Evolutionary conservation across 53 echinoderm and acorn worm species (phyloP).

Genomic region (Paracentrotus lividus): DNA sequence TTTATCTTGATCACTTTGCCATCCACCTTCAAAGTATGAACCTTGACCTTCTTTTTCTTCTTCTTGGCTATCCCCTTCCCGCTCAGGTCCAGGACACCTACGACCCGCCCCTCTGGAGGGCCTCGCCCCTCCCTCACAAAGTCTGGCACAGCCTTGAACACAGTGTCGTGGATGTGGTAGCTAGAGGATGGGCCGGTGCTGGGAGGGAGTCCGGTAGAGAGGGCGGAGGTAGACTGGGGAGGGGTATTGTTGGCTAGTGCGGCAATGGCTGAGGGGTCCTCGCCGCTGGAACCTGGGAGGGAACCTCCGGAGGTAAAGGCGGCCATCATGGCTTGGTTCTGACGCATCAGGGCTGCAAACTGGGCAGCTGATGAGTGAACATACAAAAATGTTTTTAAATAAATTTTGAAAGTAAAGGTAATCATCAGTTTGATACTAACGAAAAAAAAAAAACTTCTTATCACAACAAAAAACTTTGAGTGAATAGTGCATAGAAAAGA

Average conservation of each 20-base stretch:
- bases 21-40: conserved; percentile 67
- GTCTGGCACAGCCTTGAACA: conserved; percentile 68
- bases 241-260: conserved; percentile 54
- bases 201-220: conserved; percentile 11
- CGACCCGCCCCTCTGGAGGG: conserved; percentile 57
- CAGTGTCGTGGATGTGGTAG: conserved; percentile 75
- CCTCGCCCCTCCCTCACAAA: conserved; percentile 72
- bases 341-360: conserved; percentile 73
- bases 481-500: too few species aligned
- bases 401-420: too few species aligned
- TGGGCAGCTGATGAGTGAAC: conserved; percentile 66
- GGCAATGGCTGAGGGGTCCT: conserved; percentile 55
- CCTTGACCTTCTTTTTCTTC: conserved; percentile 81
- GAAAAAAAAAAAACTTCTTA: too few species aligned
- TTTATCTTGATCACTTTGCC: conserved; percentile 63
- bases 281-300: background rate
- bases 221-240: conserved; percentile 36
- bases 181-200: conserved; percentile 31
- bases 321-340: conserved; percentile 73
- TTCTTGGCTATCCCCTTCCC: conserved; percentile 68
- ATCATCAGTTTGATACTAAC: too few species aligned
- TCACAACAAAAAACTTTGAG: too few species aligned
- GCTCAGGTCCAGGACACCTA: conserved; percentile 58
- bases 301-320: conserved; percentile 52
- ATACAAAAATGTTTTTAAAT: background rate